Base-by-base conservation (phyloP, 2,797 vertebrate species). In the Hydrophis major region DNA sequence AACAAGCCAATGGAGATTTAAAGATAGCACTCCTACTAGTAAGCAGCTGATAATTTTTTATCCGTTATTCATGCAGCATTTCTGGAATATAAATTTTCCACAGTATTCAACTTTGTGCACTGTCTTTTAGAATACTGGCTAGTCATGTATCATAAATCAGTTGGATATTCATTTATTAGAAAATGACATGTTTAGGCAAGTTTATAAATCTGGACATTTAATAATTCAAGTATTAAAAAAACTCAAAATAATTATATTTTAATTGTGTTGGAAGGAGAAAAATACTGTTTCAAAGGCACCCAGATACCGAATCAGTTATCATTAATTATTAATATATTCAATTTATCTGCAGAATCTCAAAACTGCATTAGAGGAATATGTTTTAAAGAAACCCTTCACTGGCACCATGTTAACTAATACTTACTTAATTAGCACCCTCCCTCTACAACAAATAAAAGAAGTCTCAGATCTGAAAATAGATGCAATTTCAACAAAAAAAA, bases 261-360 rank as follows among this genome's bases (percentile, higher is more conserved):
- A 53, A 28, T 50, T 32, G 28, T 66, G 28, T 27, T 56, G 69
- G 63, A 37, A 60, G 66, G 47, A 27, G 88, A 60, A 60, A 20
- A 27, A 86, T 20, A 13, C 32, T 6, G n/a, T 83, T 89, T 66
- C 66, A 93, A 83, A 83, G 93, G 87, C 69, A 93, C 86, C 86
- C 86, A 20, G 69, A 93, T 86, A 89, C 25, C 22, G 25, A 93
- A 91, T 66, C 90, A 91, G 90, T 69, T 88, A 56, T 50, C n/a
- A 89, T 93, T 91, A 93, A 93, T 93, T 91, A 93, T 93, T 91
- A 91, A 93, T 91, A 91, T 91, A 56, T 86, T 25, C 92, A 22
- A 78, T 91, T 93, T 88, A 93, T 91, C 92, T 91, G 92, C 92
- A 93, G 90, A 90, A 93, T 91, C 86, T 37, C 90, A 83, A 88